Conservation (phyloP, 2,888 invertebrate genomes). For the Microctonus hyperodae region DNA sequence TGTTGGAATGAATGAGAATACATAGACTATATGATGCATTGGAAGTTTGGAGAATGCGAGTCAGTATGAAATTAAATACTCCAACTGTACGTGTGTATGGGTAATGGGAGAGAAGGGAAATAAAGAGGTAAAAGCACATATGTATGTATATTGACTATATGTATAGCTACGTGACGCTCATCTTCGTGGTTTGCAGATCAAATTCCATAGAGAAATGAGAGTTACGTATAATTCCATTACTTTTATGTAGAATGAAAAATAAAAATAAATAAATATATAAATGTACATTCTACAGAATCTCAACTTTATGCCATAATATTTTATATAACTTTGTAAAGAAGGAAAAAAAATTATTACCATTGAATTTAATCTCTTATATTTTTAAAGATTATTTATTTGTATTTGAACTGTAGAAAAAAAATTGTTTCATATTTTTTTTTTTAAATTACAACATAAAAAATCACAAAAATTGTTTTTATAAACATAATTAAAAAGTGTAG, state of each 20-base stretch:
- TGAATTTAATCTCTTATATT: not conserved
- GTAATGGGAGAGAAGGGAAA: not conserved
- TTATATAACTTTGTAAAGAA: not conserved
- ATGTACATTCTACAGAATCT: not conserved
- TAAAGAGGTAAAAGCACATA: not conserved
- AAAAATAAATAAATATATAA: not conserved
- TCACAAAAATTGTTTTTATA: no score
- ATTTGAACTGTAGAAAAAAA: no score
- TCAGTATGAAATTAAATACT: constrained; percentile 17
- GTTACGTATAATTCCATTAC: not conserved
- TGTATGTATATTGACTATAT: constrained; percentile 8
- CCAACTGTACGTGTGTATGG: constrained; percentile 2
- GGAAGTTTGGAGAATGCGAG: constrained; percentile 11
- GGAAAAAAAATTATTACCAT: no score
- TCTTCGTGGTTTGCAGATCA: not conserved
- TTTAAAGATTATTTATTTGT: no score
- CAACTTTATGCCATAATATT: not conserved
- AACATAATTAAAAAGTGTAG: no score
- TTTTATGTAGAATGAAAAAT: not conserved
- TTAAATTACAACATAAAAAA: no score
- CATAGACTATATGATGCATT: not conserved
- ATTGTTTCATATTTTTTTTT: no score
- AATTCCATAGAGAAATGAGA: not conserved
- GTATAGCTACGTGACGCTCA: constrained; percentile 5
- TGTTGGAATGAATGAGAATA: constrained; percentile 8